Evolutionary conservation across 2,797 vertebrate genomes (phyloP), one percentile per base, ranked within the genome.

Genomic region (Clarias fuscus): DNA sequence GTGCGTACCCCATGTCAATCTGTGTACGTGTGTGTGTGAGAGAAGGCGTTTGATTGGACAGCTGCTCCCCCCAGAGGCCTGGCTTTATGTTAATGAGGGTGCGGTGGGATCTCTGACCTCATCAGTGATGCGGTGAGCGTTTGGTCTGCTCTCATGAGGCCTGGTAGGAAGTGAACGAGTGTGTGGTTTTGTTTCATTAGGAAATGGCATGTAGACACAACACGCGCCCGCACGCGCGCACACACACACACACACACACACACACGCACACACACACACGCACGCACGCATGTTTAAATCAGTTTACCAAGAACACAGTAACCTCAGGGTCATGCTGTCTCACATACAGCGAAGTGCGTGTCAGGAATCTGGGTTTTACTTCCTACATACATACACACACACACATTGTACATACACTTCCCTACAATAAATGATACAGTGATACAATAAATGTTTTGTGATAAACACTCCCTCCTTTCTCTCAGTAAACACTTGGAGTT

Each of bases 71-170:
- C 92, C 82, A 82, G 92, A 94, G 94, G 90, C 90, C 88, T n/a
- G 61, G 40, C 53, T 93, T 92, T 93, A 94, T 94, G 94, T 90
- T 95, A 95, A 95, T 95, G 90, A 91, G 86, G 89, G 72, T 62
- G 88, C 91, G 91, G 87, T 86, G 87, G 80, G 81, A 30, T 67
- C 89, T 90, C 62, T 88, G 90, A 90, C 88, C 91, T 91, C 87
- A 91, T 91, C 89, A 89, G 86, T 79, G 88, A 92, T 91, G 92
- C 91, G 91, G 90, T 88, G 40, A 88, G 87, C 80, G 78, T 91
- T 91, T 89, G 77, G 85, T 85, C 88, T 14, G 37, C 88, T 90
- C 91, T 90, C 85, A 40, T 64, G 88, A 88, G 89, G 88, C 86
- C 68, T 13, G 33, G 75, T n/a, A 67, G 81, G 80, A 83, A 89